Evolutionary conservation across 2,888 invertebrate genomes (phyloP), one percentile per base, ranked within the genome.

Genomic region (Drosophila anomalata): DNA sequence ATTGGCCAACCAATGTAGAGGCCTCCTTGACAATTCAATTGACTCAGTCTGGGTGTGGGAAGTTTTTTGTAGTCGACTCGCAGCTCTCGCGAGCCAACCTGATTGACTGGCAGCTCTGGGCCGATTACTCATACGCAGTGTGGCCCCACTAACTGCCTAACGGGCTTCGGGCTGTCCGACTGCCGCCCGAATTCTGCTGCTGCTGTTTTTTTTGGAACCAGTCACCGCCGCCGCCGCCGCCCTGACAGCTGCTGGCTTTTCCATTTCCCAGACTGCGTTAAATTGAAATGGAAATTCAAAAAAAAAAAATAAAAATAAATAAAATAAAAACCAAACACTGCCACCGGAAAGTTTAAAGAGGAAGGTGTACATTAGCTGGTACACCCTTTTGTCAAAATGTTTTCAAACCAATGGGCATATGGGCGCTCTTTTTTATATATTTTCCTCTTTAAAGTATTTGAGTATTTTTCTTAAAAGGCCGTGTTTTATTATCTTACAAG

Each of bases 61-160:
- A 62, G 60, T 60, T 46, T 66, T 31, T 60, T 44, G 22, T 44
- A 22, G 4, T 44, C 20, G 8, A 1, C 7, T 17, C 9, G 48
- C 9, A 52, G 46, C 53, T 46, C 61, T 67, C 56, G 48, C 41
- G 76, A 24, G 39, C 26, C 7, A 24, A 61, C 31, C 73, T 81
- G 79, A 78, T 77, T 76, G 77, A 76, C 74, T 67, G 62, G 78
- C 62, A 78, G 53, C 62, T 52, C 63, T 55, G 58, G 22, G 44
- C 62, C 48, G 70, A 79, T 79, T 82, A 82, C 79, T 79, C 83
- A 79, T 79, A 79, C 79, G 74, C 79, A 69, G 69, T 74, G 77
- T 71, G 82, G 74, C 71, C 61, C 74, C 56, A 48, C 50, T 47
- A 56, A 59, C 72, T 72, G 54, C 41, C 72, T 67, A 33, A 65